phyloP scores from a whole-genome alignment of 2,888 invertebrate species.

The Hoplodrina ambigua region DNA sequence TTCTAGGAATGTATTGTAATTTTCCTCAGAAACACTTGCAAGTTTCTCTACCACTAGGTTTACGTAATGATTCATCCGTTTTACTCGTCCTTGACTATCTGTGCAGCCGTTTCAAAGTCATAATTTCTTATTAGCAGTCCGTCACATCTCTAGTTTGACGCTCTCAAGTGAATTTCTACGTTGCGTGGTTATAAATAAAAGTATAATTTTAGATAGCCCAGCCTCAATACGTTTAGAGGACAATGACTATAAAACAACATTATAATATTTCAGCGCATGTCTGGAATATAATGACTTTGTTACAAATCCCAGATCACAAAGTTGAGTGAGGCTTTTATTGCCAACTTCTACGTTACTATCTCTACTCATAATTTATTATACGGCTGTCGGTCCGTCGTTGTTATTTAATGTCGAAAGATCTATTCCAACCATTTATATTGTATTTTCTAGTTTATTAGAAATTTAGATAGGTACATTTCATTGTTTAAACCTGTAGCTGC shows the following conservation, averaged over 20 bases:
- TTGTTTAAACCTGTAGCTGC: background rate
- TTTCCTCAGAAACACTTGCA: constrained; percentile 32
- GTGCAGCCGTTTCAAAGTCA: constrained; percentile 52
- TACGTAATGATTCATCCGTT: constrained; percentile 47
- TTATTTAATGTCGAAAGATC: constrained; percentile 6
- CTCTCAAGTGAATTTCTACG: constrained; percentile 62
- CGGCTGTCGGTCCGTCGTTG: background rate
- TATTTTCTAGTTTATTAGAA: background rate
- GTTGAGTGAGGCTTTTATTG: constrained; percentile 32
- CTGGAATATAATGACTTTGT: constrained; percentile 31
- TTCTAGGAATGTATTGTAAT: constrained; percentile 33
- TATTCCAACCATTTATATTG: background rate
- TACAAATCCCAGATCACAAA: constrained; percentile 14
- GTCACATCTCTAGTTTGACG: constrained; percentile 61
- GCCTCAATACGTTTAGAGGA: constrained; percentile 69
- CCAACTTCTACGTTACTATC: background rate
- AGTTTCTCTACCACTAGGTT: constrained; percentile 17
- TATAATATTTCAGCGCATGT: constrained; percentile 43
- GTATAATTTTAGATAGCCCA: constrained; percentile 73
- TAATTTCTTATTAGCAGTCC: constrained; percentile 59
- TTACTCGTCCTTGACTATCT: constrained; percentile 38
- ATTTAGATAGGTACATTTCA: background rate
- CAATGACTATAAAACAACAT: constrained; percentile 62
- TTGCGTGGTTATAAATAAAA: constrained; percentile 69
- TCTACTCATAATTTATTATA: constrained; percentile 2